These are phyloP conservation scores for Eumerus sabulonum DNA, from an alignment of 2,888 invertebrate genomes.

Conservation along the genomic window DNA sequence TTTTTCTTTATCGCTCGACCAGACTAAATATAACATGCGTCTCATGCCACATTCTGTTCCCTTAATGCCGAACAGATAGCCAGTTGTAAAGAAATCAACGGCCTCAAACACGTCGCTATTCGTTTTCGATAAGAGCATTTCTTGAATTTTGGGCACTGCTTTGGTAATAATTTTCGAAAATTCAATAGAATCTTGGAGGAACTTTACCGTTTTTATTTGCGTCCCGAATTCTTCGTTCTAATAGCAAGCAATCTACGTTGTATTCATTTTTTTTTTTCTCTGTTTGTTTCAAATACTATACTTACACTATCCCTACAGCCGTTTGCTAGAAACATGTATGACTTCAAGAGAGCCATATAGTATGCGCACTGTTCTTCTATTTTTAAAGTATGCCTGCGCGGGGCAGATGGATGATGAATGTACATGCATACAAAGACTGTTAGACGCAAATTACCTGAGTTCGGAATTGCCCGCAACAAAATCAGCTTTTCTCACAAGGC, in stretches of 20 bases:
- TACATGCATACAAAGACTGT: neutral
- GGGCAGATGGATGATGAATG: neutral
- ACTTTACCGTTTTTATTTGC: constrained; percentile 84
- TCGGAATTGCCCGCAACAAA: constrained; percentile 75
- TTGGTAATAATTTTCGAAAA: constrained; percentile 78
- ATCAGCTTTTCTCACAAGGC: constrained; percentile 76
- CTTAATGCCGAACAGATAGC: constrained; percentile 88
- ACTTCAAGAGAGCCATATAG: constrained; percentile 75
- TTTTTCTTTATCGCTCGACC: constrained; percentile 88
- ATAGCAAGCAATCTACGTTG: constrained; percentile 2
- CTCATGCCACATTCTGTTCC: constrained; percentile 86
- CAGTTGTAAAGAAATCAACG: constrained; percentile 91
- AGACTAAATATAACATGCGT: constrained; percentile 88
- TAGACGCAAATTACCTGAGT: constrained; percentile 69
- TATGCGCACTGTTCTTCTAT: constrained; percentile 76
- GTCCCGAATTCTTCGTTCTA: constrained; percentile 81
- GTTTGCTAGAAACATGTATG: constrained; percentile 75
- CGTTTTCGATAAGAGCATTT: constrained; percentile 86
- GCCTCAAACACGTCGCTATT: constrained; percentile 92
- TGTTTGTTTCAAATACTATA: no score
- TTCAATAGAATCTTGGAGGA: constrained; percentile 83
- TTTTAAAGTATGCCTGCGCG: constrained; percentile 70
- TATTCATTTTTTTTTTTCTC: no score
- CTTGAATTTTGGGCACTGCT: constrained; percentile 83
- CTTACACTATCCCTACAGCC: constrained; percentile 76